These are phyloP conservation scores for Oedothorax gibbosus DNA, from an alignment of 1,140 invertebrate genomes.

Conservation along the genomic window DNA sequence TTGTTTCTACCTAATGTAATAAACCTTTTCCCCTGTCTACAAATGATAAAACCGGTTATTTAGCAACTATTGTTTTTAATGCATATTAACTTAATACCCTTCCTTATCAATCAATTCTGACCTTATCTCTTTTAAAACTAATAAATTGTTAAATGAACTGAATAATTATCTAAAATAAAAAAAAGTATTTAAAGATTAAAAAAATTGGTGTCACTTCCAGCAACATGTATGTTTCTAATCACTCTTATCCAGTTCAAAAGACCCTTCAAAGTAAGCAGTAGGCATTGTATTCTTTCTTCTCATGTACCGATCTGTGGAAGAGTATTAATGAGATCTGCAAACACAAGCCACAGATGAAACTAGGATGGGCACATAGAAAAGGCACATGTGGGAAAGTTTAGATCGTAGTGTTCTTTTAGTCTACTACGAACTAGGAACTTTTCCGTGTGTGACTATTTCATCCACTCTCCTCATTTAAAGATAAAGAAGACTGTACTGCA, in stretches of 20 bases:
- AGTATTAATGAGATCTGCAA: background rate
- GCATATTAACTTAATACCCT: no score
- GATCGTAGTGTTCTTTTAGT: conserved; percentile 33
- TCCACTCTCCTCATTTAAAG: background rate
- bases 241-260: background rate
- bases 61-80: no score
- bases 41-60: no score
- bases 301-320: background rate
- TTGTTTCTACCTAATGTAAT: no score
- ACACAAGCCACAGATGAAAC: background rate
- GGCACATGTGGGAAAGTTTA: conserved; percentile 35
- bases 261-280: no score
- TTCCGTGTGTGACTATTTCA: conserved; percentile 40
- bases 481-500: background rate
- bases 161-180: background rate
- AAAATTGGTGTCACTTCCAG: background rate
- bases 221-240: background rate
- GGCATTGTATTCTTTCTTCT: no score
- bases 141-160: background rate
- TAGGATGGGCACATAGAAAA: background rate
- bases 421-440: conserved; percentile 47
- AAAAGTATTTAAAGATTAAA: background rate
- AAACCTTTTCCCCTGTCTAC: no score
- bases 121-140: background rate
- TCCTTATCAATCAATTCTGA: no score